phyloP scores from a whole-genome alignment of 2,797 vertebrate species.

The Podarcis siculus region DNA sequence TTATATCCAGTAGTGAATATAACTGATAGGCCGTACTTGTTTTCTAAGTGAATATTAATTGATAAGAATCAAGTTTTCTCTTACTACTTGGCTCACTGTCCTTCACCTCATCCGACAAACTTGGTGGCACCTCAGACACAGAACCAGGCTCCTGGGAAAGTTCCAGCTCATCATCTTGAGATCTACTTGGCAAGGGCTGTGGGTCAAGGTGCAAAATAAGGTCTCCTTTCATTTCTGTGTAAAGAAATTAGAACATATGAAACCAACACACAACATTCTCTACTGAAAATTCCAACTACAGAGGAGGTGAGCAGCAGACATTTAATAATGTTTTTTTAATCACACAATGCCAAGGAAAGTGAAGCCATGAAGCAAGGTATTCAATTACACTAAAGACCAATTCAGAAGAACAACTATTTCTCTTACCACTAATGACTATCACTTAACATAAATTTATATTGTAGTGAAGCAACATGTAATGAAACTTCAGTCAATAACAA shows the following conservation, averaged over 20 bases:
- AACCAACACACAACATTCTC: not conserved
- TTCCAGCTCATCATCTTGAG: constrained; percentile 87
- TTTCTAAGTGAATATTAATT: not conserved
- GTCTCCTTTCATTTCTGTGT: constrained; percentile 86
- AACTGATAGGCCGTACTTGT: not conserved
- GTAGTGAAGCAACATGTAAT: not conserved
- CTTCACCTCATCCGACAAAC: constrained; percentile 21
- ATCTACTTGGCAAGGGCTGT: constrained; percentile 85
- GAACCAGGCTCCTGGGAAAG: constrained; percentile 84
- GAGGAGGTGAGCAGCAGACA: not conserved
- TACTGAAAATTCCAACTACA: not conserved
- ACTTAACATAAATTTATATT: not conserved
- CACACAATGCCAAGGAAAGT: not conserved
- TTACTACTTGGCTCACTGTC: constrained; percentile 63
- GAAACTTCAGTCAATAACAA: not conserved
- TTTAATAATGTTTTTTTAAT: not conserved
- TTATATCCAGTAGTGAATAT: not conserved
- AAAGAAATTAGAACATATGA: constrained; percentile 48
- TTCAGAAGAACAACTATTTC: not conserved
- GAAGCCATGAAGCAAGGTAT: not conserved
- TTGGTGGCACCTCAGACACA: constrained; percentile 31
- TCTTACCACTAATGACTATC: not conserved
- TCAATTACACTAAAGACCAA: not conserved
- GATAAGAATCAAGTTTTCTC: not conserved
- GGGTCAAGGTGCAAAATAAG: constrained; percentile 86